Percentiles rank a stretch among this genome's conserved stretches.
phyloP scores from a whole-genome alignment of 1,140 invertebrate species.

The Euschistus heros region DNA sequence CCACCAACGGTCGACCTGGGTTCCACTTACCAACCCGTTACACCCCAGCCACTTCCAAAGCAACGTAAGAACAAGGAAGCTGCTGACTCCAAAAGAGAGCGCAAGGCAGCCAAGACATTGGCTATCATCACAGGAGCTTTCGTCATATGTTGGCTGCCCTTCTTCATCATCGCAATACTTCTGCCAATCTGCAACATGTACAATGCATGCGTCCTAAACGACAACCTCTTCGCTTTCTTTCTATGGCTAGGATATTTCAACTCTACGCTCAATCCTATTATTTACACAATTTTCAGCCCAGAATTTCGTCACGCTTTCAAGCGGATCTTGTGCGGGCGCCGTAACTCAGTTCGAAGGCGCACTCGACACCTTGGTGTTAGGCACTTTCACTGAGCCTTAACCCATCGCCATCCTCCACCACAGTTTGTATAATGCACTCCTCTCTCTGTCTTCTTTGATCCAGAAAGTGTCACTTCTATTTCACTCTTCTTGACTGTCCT shows the following conservation, averaged over 20 bases:
- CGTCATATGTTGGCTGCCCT: slow-evolving; percentile 79
- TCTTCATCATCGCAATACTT: slow-evolving; percentile 78
- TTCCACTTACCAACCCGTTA: slow-evolving; percentile 33
- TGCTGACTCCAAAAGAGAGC: slow-evolving; percentile 68
- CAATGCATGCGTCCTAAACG: slow-evolving; percentile 52
- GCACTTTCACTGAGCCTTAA: slow-evolving; percentile 20
- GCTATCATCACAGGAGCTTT: slow-evolving; percentile 85
- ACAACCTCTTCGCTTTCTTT: slow-evolving; percentile 67
- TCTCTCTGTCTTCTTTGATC: neutral
- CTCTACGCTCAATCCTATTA: slow-evolving; percentile 87
- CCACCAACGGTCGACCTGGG: slow-evolving; percentile 46
- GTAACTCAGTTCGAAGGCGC: slow-evolving; percentile 23
- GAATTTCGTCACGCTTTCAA: slow-evolving; percentile 90
- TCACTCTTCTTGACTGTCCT: neutral
- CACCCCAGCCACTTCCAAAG: slow-evolving; percentile 27
- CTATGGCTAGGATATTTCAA: slow-evolving; percentile 90
- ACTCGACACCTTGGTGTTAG: slow-evolving; percentile 23
- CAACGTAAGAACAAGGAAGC: slow-evolving; percentile 51
- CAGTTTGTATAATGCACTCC: slow-evolving; percentile 10
- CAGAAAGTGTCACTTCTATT: neutral
- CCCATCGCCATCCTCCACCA: slow-evolving; percentile 10
- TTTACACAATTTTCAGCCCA: slow-evolving; percentile 89
- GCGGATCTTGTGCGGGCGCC: slow-evolving; percentile 67
- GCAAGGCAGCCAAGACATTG: slow-evolving; percentile 83
- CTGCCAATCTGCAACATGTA: slow-evolving; percentile 53